These are phyloP conservation scores for Amiota communis DNA, from an alignment of 2,888 invertebrate genomes.

Conservation along the genomic window DNA sequence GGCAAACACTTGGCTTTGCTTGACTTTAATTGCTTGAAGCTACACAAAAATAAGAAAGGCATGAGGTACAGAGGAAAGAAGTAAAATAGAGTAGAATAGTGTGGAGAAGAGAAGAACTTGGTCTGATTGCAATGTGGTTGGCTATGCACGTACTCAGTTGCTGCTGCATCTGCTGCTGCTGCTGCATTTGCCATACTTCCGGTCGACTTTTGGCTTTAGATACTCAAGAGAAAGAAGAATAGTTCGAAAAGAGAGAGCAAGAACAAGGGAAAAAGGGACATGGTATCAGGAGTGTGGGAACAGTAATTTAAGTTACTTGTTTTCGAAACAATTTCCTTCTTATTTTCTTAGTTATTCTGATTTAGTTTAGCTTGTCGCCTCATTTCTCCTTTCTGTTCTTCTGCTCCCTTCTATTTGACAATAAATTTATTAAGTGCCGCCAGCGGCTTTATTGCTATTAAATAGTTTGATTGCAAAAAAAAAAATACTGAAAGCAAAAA, in stretches of 20 bases:
- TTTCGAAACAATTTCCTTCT: neutral
- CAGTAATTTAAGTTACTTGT: conserved; percentile 10
- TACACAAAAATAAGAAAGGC: neutral
- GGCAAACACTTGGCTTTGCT: conserved; percentile 14
- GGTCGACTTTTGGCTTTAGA: conserved; percentile 7
- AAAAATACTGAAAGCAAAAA: too few species aligned
- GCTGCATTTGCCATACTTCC: conserved; percentile 17
- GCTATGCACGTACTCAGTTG: neutral
- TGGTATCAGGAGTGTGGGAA: too few species aligned
- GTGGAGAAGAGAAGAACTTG: neutral
- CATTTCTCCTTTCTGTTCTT: neutral
- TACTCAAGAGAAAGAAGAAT: too few species aligned
- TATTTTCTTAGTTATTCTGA: neutral
- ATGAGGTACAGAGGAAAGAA: neutral
- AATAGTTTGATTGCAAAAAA: conserved; percentile 17
- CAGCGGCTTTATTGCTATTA: conserved; percentile 12
- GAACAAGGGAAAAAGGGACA: too few species aligned
- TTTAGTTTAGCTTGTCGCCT: too few species aligned
- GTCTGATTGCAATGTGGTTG: neutral
- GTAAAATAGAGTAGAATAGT: neutral
- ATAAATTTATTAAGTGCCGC: conserved; percentile 8
- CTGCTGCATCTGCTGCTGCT: neutral
- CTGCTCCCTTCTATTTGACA: neutral
- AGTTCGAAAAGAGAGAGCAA: too few species aligned
- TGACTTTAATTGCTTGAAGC: conserved; percentile 27